A percentile compares a stretch with the other conserved stretches of the same genome.
Evolutionary conservation across 2,113 vertebrate species (phyloP).

Genomic region (Oreochromis tanganicae): DNA sequence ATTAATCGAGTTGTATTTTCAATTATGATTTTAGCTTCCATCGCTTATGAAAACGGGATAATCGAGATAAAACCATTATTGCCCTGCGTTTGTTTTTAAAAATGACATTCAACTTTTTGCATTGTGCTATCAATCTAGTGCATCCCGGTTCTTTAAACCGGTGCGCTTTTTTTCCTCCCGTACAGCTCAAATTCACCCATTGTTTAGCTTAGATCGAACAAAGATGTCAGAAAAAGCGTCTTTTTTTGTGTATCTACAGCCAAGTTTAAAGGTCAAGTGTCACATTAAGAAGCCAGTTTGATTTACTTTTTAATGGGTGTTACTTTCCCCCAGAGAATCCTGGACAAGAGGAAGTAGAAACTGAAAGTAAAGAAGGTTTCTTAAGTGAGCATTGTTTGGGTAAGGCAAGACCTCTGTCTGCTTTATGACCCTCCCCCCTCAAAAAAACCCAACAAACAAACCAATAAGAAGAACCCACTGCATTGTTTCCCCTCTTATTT

Average conservation of each 20-base stretch:
- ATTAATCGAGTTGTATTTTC: neutral
- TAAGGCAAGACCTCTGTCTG: neutral
- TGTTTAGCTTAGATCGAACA: neutral
- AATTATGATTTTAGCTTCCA: neutral
- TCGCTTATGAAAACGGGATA: neutral
- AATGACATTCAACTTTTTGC: neutral
- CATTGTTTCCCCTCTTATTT: fast-evolving
- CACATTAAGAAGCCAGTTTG: neutral
- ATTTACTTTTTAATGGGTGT: neutral
- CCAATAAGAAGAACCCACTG: neutral
- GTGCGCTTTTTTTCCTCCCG: fast-evolving
- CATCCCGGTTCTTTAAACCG: neutral
- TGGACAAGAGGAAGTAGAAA: neutral
- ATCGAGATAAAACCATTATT: neutral
- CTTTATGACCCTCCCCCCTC: neutral
- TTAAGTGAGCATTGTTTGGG: neutral
- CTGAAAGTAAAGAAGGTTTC: neutral
- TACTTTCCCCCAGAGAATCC: neutral
- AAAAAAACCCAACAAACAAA: neutral
- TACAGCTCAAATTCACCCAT: neutral
- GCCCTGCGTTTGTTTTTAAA: neutral
- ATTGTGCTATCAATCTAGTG: neutral
- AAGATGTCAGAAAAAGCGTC: neutral
- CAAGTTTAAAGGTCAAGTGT: neutral
- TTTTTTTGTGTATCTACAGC: neutral